Evolutionary conservation across 2,797 vertebrate genomes (phyloP).

Genomic region (Galagoides demidoff): DNA sequence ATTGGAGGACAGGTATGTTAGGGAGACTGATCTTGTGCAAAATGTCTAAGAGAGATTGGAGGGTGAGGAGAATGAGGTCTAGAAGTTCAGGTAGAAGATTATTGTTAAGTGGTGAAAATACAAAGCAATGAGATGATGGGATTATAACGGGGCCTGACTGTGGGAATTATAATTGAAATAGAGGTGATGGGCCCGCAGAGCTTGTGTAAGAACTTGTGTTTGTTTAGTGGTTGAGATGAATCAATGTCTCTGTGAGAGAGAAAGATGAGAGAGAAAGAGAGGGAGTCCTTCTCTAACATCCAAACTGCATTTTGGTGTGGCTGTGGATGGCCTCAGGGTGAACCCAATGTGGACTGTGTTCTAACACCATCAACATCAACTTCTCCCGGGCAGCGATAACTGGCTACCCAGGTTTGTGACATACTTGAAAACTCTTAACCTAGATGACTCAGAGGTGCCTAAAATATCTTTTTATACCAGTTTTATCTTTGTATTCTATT

Average conservation of each 20-base stretch:
- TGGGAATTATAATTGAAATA: not conserved
- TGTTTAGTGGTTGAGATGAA: not conserved
- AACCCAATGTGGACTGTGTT: not conserved
- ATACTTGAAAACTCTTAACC: not conserved
- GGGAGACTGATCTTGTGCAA: not conserved
- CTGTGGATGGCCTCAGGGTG: not conserved
- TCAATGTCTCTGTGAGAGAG: not conserved
- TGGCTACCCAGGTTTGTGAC: not conserved
- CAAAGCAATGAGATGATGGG: not conserved
- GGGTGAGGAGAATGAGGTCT: not conserved
- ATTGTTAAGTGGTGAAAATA: not conserved
- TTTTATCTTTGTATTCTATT: not conserved
- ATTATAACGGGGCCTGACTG: not conserved
- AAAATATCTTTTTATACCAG: not conserved
- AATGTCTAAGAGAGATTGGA: not conserved
- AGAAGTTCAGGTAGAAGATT: not conserved
- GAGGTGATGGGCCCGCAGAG: not conserved
- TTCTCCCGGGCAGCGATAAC: not conserved
- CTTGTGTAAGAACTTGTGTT: not conserved
- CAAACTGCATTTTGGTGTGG: not conserved
- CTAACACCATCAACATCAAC: accelerated
- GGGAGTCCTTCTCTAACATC: not conserved
- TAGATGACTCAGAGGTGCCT: not conserved
- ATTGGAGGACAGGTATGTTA: not conserved
- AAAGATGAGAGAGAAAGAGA: no score